Evolutionary conservation across 2,797 vertebrate genomes (phyloP).

Genomic region (Clarias laeviceps): DNA sequence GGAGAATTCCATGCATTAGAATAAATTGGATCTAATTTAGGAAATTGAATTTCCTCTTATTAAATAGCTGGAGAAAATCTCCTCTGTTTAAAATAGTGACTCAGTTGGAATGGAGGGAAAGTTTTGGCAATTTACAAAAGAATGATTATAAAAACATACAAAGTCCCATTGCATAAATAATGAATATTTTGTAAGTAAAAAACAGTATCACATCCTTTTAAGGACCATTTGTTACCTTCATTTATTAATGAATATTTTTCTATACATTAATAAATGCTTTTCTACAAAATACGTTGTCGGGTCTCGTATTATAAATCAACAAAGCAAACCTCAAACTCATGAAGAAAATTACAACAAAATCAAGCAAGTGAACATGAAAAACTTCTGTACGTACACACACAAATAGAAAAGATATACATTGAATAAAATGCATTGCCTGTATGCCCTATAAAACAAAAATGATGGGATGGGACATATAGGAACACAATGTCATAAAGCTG

Average conservation of each 20-base stretch:
- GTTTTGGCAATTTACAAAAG: constrained; percentile 18
- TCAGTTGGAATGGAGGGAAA: constrained; percentile 20
- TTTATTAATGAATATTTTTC: constrained; percentile 57
- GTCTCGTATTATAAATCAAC: constrained; percentile 51
- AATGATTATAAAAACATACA: not conserved
- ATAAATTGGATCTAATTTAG: constrained; percentile 38
- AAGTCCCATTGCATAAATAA: not conserved
- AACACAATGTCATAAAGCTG: constrained; percentile 83
- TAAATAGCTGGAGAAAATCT: constrained; percentile 37
- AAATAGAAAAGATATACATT: constrained; percentile 65
- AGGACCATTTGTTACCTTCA: constrained; percentile 19
- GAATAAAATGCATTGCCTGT: constrained; percentile 48
- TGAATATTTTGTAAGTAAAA: not conserved
- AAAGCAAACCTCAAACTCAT: not conserved
- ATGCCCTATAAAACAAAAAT: constrained; percentile 74
- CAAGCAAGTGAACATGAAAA: constrained; percentile 66
- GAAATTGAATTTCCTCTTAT: constrained; percentile 44
- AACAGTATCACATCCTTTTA: constrained; percentile 11
- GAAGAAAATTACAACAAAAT: not conserved
- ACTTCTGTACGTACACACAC: constrained; percentile 51
- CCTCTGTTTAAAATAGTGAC: constrained; percentile 32
- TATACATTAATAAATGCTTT: constrained; percentile 66
- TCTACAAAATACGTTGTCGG: constrained; percentile 61
- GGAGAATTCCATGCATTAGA: constrained; percentile 18
- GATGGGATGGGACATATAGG: constrained; percentile 77